These are phyloP conservation scores for Tichodroma muraria DNA, from an alignment of 2,113 vertebrate species.

Conservation along the genomic window DNA sequence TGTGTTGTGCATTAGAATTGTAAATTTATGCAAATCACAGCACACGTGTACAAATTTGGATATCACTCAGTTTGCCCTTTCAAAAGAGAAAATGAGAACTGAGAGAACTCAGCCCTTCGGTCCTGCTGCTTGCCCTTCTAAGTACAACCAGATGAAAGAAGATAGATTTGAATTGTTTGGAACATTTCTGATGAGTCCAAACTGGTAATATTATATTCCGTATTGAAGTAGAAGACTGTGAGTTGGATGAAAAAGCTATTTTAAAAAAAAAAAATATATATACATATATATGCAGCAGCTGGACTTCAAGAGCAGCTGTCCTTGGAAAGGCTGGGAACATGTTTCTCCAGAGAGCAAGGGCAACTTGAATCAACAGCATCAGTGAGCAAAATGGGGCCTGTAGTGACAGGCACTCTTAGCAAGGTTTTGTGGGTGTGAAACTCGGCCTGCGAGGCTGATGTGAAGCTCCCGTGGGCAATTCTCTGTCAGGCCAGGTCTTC, in stretches of 20 bases:
- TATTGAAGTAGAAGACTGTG: neutral
- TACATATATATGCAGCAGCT: neutral
- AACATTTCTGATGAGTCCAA: neutral
- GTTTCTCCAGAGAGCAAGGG: neutral
- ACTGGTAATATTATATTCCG: accelerated
- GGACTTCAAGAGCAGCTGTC: neutral
- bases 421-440: neutral
- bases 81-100: neutral
- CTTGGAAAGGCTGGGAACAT: neutral
- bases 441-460: neutral
- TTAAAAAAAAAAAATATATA: neutral
- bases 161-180: neutral
- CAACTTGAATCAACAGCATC: neutral
- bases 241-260: neutral
- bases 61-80: neutral
- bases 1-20: neutral
- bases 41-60: neutral
- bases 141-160: neutral
- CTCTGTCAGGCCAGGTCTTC: neutral
- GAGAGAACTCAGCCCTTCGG: neutral
- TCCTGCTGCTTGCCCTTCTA: neutral
- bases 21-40: neutral
- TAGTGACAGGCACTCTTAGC: neutral
- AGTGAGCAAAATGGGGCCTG: neutral
- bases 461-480: neutral